These are phyloP conservation scores for Tachina lurida DNA, from an alignment of 2,888 invertebrate species.

Conservation along the genomic window DNA sequence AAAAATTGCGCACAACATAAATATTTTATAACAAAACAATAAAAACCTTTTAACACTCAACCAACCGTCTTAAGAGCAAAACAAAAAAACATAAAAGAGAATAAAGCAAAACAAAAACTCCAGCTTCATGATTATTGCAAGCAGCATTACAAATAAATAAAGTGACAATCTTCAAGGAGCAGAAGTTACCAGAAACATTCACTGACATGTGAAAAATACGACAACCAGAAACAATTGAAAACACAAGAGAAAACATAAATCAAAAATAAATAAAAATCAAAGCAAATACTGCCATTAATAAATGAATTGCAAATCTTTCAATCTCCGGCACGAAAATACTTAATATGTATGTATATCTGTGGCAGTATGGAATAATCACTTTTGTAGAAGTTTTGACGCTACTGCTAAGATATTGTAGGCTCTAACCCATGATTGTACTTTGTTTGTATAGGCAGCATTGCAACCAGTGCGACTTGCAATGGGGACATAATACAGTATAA, in stretches of 20 bases:
- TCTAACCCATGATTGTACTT: no score
- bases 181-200: conserved; percentile 6
- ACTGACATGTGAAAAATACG: neutral
- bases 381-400: no score
- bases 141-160: conserved; percentile 19
- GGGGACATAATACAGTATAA: no score
- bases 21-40: conserved; percentile 49
- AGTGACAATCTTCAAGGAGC: conserved; percentile 27
- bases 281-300: neutral
- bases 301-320: conserved; percentile 8
- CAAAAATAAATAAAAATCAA: conserved; percentile 1
- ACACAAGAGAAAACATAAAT: neutral
- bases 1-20: conserved; percentile 40
- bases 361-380: no score
- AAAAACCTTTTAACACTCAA: conserved; percentile 38
- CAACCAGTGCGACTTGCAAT: no score
- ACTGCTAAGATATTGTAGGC: no score
- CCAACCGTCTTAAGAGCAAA: conserved; percentile 1
- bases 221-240: neutral
- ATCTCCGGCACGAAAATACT: neutral
- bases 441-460: no score
- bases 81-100: conserved; percentile 2
- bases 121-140: conserved; percentile 16
- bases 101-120: conserved; percentile 35
- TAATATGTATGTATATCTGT: neutral